Evolutionary conservation across 92 coral and sea anemone genomes (phyloP).

Genomic region (Epizoanthus fatuus): DNA sequence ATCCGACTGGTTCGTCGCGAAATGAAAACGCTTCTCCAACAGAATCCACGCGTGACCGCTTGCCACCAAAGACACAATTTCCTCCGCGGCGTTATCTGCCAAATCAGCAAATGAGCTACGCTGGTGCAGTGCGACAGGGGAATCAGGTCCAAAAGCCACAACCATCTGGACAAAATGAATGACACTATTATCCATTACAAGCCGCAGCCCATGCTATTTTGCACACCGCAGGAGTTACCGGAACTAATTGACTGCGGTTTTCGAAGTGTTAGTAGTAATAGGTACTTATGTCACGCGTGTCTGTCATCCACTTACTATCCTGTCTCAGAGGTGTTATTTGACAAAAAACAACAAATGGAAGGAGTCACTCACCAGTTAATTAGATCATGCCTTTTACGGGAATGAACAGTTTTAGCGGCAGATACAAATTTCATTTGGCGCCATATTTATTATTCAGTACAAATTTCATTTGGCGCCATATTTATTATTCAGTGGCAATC

Average conservation of each 20-base stretch:
- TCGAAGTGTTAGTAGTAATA: too few species aligned
- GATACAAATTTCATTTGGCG: not conserved
- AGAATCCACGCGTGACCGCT: too few species aligned
- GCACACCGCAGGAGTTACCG: too few species aligned
- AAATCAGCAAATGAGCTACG: not conserved
- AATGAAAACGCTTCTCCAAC: too few species aligned
- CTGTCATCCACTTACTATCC: not conserved
- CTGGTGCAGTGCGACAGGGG: not conserved
- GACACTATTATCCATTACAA: too few species aligned
- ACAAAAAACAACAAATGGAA: not conserved
- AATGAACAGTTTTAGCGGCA: not conserved
- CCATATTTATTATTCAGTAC: not conserved
- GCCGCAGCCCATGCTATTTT: too few species aligned
- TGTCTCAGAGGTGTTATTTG: not conserved
- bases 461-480: not conserved
- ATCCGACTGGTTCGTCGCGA: too few species aligned
- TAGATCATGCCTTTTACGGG: constrained; percentile 1
- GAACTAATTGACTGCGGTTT: too few species aligned
- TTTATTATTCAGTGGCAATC: not conserved
- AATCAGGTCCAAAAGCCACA: too few species aligned
- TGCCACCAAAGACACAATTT: not conserved
- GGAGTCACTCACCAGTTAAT: not conserved
- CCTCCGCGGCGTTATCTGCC: not conserved
- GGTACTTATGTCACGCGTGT: too few species aligned
- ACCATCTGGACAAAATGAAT: too few species aligned